These are phyloP conservation scores for Cochlearius cochlearius DNA, from an alignment of 2,113 vertebrate species.

Conservation along the genomic window DNA sequence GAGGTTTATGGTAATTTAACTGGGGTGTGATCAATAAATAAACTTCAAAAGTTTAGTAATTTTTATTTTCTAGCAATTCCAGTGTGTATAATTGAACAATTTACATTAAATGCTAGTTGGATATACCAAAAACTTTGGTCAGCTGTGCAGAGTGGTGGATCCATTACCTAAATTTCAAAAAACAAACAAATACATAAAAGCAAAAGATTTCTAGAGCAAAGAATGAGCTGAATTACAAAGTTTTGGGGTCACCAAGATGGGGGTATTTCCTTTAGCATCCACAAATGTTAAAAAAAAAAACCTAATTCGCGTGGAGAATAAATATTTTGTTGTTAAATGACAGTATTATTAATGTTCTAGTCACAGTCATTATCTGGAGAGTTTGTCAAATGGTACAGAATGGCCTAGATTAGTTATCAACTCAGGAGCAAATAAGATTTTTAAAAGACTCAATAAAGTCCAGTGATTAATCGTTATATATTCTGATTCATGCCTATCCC, in stretches of 20 bases:
- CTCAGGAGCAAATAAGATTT: constrained; percentile 53
- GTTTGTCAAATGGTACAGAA: constrained; percentile 42
- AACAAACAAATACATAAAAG: background rate
- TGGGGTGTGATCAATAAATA: constrained; percentile 70
- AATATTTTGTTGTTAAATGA: constrained; percentile 7
- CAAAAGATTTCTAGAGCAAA: background rate
- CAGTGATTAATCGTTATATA: constrained; percentile 59
- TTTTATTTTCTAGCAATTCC: constrained; percentile 53
- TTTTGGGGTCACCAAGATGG: background rate
- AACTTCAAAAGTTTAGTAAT: constrained; percentile 64
- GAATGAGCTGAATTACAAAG: background rate
- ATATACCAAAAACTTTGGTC: constrained; percentile 7
- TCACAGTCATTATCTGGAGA: constrained; percentile 31
- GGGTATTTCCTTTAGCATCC: background rate
- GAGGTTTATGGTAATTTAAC: constrained; percentile 72
- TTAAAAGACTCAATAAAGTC: constrained; percentile 60
- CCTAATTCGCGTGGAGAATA: background rate
- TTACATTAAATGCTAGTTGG: background rate
- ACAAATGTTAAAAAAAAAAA: background rate
- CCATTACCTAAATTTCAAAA: background rate
- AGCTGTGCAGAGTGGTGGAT: background rate
- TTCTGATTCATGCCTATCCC: constrained; percentile 64
- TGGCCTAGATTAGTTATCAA: constrained; percentile 54
- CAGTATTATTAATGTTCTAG: background rate
- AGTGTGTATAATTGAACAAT: background rate